Evolutionary conservation across 2,888 invertebrate genomes (phyloP).

Genomic region (Volucella inanis): DNA sequence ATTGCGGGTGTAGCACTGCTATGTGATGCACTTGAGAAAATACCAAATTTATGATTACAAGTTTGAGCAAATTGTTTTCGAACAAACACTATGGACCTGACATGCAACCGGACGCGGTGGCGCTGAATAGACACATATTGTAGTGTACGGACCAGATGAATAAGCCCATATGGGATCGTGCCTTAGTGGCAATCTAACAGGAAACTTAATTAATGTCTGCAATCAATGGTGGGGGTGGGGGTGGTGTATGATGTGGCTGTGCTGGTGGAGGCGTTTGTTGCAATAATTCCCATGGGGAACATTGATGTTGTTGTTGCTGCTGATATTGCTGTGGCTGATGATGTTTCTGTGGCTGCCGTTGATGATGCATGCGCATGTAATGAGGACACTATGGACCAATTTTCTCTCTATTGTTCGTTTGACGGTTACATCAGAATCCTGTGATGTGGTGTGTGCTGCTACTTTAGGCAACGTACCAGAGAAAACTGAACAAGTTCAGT

Average conservation of each 20-base stretch:
- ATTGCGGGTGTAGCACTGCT: slow-evolving; percentile 77
- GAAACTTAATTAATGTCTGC: slow-evolving; percentile 84
- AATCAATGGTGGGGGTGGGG: slow-evolving; percentile 82
- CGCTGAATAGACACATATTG: slow-evolving; percentile 84
- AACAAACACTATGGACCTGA: slow-evolving; percentile 83
- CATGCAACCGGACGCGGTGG: slow-evolving; percentile 83
- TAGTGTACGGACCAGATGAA: slow-evolving; percentile 82
- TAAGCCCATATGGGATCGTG: slow-evolving; percentile 84
- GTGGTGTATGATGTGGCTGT: slow-evolving; percentile 80
- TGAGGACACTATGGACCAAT: no score
- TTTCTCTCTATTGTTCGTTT: no score
- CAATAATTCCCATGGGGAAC: slow-evolving; percentile 77
- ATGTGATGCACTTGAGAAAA: slow-evolving; percentile 79
- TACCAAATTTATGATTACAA: slow-evolving; percentile 79
- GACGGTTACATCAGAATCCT: no score
- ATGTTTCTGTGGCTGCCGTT: slow-evolving; percentile 78
- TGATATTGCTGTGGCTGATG: no score
- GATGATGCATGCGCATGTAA: slow-evolving; percentile 76
- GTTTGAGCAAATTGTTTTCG: slow-evolving; percentile 82
- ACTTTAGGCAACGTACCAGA: no score
- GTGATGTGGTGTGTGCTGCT: no score
- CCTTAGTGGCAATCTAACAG: slow-evolving; percentile 85
- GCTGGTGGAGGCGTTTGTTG: slow-evolving; percentile 78
- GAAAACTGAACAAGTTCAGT: no score
- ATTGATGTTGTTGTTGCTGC: slow-evolving; percentile 76